Evolutionary conservation across 2,113 vertebrate species (phyloP).

Genomic region (Dipodomys spectabilis): DNA sequence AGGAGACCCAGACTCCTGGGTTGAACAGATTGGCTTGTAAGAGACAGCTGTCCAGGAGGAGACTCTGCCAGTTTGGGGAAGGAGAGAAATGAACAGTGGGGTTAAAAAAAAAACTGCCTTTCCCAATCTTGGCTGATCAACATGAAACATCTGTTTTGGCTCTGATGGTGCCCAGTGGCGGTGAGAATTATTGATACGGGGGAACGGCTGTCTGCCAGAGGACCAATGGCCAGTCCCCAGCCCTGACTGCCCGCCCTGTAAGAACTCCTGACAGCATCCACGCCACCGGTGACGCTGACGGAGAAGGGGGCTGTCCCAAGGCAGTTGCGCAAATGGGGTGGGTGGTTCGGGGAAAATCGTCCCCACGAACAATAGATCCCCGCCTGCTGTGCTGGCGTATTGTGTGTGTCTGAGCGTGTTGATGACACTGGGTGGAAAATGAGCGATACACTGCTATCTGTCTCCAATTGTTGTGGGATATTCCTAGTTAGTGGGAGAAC

Average conservation of each 20-base stretch:
- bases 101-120: conserved; percentile 71
- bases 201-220: conserved; percentile 66
- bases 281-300: conserved; percentile 13
- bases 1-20: conserved; percentile 70
- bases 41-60: conserved; percentile 72
- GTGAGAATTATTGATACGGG: conserved; percentile 58
- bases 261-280: conserved; percentile 27
- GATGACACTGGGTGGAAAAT: conserved; percentile 74
- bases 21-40: conserved; percentile 81
- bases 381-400: conserved; percentile 80
- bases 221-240: not conserved
- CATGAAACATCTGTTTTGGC: conserved; percentile 87
- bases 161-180: conserved; percentile 78
- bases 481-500: conserved; percentile 79
- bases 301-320: conserved; percentile 70
- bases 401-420: conserved; percentile 82
- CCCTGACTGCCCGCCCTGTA: conserved; percentile 67
- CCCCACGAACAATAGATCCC: conserved; percentile 81
- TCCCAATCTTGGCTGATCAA: conserved; percentile 84
- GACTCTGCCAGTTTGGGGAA: conserved; percentile 77
- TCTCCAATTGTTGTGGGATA: conserved; percentile 85
- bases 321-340: conserved; percentile 68
- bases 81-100: conserved; percentile 81
- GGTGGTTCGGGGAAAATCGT: conserved; percentile 69
- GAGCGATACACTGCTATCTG: conserved; percentile 82